A percentile compares a stretch with the other conserved stretches of the same genome.
Evolutionary conservation across 2,113 vertebrate genomes (phyloP).

Genomic region (Dipodomys merriami): DNA sequence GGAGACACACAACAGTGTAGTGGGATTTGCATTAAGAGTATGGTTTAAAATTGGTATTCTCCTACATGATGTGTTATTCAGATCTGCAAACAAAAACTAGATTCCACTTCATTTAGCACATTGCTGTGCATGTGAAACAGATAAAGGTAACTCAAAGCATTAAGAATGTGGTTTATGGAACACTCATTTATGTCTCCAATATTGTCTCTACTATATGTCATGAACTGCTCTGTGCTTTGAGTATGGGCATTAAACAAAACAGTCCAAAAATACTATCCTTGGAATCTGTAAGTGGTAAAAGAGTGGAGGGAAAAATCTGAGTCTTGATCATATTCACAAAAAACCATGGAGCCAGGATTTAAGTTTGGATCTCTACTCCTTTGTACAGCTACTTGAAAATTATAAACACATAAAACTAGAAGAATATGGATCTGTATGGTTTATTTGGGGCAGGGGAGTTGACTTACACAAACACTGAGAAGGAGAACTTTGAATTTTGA

Average conservation of each 20-base stretch:
- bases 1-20: neutral
- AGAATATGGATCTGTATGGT: too few species aligned
- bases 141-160: neutral
- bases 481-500: slow-evolving; percentile 38
- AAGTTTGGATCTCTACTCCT: neutral
- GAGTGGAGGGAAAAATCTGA: neutral
- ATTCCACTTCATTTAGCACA: neutral
- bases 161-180: neutral
- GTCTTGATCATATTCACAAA: slow-evolving; percentile 36
- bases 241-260: neutral
- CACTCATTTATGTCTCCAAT: neutral
- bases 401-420: too few species aligned
- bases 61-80: neutral
- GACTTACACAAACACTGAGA: slow-evolving; percentile 45
- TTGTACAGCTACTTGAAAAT: neutral
- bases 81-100: neutral
- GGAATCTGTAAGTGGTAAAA: neutral
- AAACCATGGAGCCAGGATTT: neutral
- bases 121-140: neutral
- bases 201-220: neutral
- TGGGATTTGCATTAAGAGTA: neutral
- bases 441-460: neutral
- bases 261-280: neutral
- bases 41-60: neutral
- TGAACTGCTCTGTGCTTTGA: neutral